Evolutionary conservation across 2,797 vertebrate genomes (phyloP).

Genomic region (Scolopax bukidnonensis): DNA sequence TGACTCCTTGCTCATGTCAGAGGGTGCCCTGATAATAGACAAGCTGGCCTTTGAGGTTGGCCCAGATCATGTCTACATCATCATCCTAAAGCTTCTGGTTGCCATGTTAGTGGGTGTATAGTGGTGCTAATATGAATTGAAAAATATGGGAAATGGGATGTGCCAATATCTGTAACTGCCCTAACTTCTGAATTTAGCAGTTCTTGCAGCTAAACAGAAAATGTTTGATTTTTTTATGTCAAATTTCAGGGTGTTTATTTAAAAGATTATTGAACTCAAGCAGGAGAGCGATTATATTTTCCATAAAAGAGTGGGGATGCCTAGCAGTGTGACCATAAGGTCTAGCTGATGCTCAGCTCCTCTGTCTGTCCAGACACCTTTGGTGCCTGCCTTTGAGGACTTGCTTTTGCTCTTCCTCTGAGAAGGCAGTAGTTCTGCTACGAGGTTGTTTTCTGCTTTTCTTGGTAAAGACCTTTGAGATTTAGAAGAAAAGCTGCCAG

Average conservation of each 20-base stretch:
- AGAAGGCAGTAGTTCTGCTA: not conserved
- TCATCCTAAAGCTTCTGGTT: not conserved
- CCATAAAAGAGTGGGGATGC: not conserved
- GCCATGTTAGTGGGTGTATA: not conserved
- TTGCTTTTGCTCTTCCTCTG: not conserved
- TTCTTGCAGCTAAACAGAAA: not conserved
- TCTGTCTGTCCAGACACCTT: not conserved
- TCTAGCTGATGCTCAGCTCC: not conserved
- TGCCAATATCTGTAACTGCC: not conserved
- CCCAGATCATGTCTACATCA: not conserved
- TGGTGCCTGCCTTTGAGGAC: not conserved
- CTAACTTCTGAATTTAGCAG: not conserved
- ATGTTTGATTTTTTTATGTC: not conserved
- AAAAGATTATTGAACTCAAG: not conserved
- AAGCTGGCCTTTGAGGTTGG: not conserved
- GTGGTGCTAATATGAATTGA: not conserved
- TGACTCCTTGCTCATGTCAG: not conserved
- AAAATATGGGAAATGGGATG: not conserved
- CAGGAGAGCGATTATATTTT: not conserved
- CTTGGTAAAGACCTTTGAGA: not conserved
- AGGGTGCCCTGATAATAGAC: not conserved
- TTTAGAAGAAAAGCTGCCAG: not conserved
- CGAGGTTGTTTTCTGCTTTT: not conserved
- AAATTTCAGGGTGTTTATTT: not conserved
- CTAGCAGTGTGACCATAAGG: rapidly evolving